Evolutionary conservation across 2,113 vertebrate species (phyloP).

Genomic region (Lagopus leucura): DNA sequence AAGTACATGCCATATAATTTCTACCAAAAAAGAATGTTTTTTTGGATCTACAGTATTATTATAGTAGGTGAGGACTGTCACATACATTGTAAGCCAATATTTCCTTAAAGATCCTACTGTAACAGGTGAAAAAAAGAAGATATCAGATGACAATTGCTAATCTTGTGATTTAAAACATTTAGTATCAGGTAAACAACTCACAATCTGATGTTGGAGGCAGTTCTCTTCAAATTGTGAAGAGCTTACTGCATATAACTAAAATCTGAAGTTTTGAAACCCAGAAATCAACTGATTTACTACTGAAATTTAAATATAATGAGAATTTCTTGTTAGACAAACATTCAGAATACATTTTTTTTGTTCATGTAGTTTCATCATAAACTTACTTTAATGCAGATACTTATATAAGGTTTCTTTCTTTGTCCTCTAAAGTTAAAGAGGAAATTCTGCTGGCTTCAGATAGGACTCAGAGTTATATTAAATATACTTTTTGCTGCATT

Average conservation of each 20-base stretch:
- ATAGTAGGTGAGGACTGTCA: neutral
- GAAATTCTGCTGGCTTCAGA: neutral
- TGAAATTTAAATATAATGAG: neutral
- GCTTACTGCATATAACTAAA: neutral
- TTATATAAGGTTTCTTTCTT: neutral
- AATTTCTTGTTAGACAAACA: neutral
- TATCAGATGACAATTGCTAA: conserved; percentile 27
- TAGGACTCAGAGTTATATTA: neutral
- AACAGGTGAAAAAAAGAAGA: conserved; percentile 14
- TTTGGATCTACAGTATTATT: conserved; percentile 1
- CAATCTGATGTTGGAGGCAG: neutral
- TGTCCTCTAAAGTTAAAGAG: neutral
- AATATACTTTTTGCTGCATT: neutral
- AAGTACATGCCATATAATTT: neutral
- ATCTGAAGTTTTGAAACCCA: neutral
- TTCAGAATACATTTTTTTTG: neutral
- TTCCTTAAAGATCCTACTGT: conserved; percentile 42
- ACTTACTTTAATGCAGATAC: neutral
- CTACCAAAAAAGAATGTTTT: neutral
- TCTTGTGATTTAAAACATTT: conserved; percentile 24
- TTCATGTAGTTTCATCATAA: neutral
- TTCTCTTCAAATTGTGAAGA: conserved; percentile 6
- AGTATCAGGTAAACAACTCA: neutral
- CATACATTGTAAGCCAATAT: neutral
- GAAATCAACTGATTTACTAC: neutral